Evolutionary conservation across 53 echinoderm and acorn worm genomes (phyloP).

Genomic region (Holothuria leucospilota): DNA sequence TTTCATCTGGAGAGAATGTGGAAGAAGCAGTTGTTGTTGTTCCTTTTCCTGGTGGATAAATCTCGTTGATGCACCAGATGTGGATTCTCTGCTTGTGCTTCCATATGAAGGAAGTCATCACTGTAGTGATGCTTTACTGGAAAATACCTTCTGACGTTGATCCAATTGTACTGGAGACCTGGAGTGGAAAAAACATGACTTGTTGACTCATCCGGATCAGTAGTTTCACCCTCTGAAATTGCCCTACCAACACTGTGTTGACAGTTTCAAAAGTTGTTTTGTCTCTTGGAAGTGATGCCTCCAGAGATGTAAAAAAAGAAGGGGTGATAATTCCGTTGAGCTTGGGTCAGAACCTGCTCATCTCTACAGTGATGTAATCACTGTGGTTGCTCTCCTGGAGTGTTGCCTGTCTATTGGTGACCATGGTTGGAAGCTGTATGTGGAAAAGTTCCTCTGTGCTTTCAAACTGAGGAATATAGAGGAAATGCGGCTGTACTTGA

Average conservation of each 20-base stretch:
- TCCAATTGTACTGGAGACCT: neutral
- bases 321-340: no score
- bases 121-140: constrained; percentile 2
- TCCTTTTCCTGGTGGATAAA: neutral
- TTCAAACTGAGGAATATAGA: neutral
- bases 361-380: neutral
- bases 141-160: neutral
- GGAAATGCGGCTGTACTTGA: neutral
- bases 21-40: neutral
- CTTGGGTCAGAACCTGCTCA: neutral
- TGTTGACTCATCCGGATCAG: neutral
- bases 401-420: neutral
- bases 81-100: neutral
- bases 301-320: no score
- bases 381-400: neutral
- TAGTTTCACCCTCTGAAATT: neutral
- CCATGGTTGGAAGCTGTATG: neutral
- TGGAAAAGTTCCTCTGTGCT: no score
- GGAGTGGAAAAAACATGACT: neutral
- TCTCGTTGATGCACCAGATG: neutral
- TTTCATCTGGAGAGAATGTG: neutral
- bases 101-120: neutral
- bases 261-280: neutral
- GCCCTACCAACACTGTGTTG: neutral
- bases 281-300: no score